phyloP scores from a whole-genome alignment of 2,888 invertebrate genomes.

The Plemyria rubiginata region DNA sequence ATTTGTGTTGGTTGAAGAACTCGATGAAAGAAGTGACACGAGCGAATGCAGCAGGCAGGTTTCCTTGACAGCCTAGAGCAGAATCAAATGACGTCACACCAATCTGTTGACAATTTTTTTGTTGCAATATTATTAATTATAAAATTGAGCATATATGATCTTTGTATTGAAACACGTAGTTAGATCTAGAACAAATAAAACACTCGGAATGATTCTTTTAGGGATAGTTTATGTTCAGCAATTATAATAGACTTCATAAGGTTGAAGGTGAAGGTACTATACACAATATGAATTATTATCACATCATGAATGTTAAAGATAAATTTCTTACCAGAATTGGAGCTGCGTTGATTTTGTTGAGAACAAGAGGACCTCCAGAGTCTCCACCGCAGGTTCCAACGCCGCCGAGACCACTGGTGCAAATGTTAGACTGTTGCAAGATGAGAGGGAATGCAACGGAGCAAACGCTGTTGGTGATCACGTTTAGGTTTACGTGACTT shows the following conservation, averaged over 20 bases:
- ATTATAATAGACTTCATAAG: no score
- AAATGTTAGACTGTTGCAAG: conserved; percentile 57
- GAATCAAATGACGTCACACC: conserved; percentile 49
- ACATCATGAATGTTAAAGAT: no score
- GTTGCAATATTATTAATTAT: no score
- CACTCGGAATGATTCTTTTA: no score
- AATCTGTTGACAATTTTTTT: conserved; percentile 39
- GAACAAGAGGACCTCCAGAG: conserved; percentile 67
- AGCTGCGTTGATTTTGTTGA: conserved; percentile 42
- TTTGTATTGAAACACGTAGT: neutral
- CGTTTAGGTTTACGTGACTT: conserved; percentile 49
- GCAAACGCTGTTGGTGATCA: conserved; percentile 56
- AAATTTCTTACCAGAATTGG: conserved; percentile 44
- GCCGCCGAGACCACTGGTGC: conserved; percentile 54
- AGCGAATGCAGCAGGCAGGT: conserved; percentile 44
- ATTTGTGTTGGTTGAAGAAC: conserved; percentile 45
- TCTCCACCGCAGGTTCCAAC: conserved; percentile 59
- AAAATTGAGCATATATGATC: no score
- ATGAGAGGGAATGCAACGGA: conserved; percentile 45
- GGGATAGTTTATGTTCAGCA: no score
- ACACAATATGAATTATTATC: no score
- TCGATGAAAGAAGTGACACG: conserved; percentile 45
- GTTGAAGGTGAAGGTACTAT: no score
- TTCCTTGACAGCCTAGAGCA: conserved; percentile 41
- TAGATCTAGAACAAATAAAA: no score